These are phyloP conservation scores for Pseudococcus jackbeardsleyi DNA, from an alignment of 2,888 invertebrate genomes.

Conservation along the genomic window DNA sequence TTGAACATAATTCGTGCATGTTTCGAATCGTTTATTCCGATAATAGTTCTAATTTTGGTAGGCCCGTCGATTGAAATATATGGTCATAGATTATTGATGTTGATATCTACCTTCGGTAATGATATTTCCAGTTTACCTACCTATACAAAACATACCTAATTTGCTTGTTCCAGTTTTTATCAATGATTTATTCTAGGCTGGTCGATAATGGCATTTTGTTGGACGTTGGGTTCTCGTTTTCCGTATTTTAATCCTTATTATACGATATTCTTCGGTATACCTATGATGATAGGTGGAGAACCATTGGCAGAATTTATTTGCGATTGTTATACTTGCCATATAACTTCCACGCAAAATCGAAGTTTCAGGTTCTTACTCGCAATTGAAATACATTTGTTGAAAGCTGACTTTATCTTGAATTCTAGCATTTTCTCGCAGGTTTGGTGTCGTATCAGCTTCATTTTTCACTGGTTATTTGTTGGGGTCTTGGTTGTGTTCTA, in stretches of 20 bases:
- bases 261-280: neutral
- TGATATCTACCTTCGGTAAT: neutral
- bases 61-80: conserved; percentile 2
- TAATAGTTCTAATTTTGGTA: neutral
- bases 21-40: neutral
- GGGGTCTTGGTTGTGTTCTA: neutral
- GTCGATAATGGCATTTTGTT: neutral
- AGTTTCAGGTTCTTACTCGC: neutral
- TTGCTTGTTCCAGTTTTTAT: too few relatives aligned
- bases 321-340: neutral
- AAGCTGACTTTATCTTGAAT: neutral
- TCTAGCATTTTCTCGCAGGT: neutral
- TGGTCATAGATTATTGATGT: neutral
- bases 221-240: neutral
- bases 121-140: too few relatives aligned
- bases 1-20: conserved; percentile 14
- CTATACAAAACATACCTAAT: too few relatives aligned
- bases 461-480: neutral
- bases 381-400: neutral
- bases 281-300: conserved; percentile 17
- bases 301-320: neutral
- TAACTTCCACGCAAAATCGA: neutral
- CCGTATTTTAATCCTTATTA: conserved; percentile 14
- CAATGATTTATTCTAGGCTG: neutral
- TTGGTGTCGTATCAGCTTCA: conserved; percentile 18